phyloP scores from a whole-genome alignment of 2,797 vertebrate species.

The Hemitrygon akajei region DNA sequence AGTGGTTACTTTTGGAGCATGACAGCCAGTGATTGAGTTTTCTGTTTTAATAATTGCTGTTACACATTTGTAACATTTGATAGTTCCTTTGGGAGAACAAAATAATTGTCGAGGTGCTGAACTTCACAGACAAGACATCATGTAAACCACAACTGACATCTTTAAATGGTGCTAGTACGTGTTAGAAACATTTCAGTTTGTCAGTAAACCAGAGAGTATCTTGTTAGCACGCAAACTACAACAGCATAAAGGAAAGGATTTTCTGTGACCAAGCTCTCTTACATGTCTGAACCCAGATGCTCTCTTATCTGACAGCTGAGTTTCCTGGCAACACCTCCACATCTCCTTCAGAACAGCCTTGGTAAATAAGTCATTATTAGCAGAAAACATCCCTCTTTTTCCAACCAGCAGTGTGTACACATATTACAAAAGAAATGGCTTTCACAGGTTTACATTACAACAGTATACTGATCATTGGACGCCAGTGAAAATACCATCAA shows the following conservation, averaged over 20 bases:
- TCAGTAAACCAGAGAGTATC: constrained; percentile 8
- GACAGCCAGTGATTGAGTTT: constrained; percentile 15
- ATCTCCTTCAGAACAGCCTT: neutral
- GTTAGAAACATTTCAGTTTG: neutral
- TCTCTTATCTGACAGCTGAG: no score
- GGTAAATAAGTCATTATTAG: neutral
- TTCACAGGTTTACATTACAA: neutral
- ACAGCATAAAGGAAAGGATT: neutral
- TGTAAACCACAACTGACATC: constrained; percentile 22
- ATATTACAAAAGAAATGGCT: neutral
- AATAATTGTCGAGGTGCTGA: constrained; percentile 25
- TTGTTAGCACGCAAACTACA: neutral
- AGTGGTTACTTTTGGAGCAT: neutral
- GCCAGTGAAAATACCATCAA: neutral
- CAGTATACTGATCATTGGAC: neutral
- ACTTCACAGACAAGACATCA: neutral
- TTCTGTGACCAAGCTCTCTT: neutral
- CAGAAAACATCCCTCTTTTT: neutral
- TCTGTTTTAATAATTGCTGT: constrained; percentile 17
- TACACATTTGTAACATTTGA: constrained; percentile 24
- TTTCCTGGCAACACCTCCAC: constrained; percentile 2
- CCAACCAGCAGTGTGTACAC: neutral
- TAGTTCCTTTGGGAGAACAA: constrained; percentile 25
- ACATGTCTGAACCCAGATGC: neutral
- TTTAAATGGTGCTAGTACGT: neutral